Percentiles rank a stretch among this genome's conserved stretches.
Conservation (phyloP, 2,797 vertebrate species). For the Paguma larvata region DNA sequence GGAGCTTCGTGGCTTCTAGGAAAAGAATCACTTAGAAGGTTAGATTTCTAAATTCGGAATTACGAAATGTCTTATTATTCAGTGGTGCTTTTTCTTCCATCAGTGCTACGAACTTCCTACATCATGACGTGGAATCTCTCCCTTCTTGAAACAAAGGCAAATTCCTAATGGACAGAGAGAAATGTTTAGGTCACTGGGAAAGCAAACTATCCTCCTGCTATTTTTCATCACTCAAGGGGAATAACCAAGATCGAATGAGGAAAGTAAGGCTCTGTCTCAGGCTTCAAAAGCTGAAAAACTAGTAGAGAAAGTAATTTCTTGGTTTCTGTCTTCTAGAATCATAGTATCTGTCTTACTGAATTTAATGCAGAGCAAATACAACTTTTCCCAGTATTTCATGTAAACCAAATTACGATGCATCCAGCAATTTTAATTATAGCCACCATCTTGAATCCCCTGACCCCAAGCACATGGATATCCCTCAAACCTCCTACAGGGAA, state of each 20-base stretch:
- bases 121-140: not conserved
- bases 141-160: conserved; percentile 3
- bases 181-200: not conserved
- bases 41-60: conserved; percentile 42
- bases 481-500: not conserved
- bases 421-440: not conserved
- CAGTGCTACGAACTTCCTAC: not conserved
- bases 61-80: conserved; percentile 1
- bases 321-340: not conserved
- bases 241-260: not conserved
- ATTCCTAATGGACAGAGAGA: not conserved
- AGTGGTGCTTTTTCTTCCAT: not conserved
- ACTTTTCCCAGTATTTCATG: not conserved
- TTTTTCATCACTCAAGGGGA: conserved; percentile 24
- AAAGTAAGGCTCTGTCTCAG: not conserved
- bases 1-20: conserved; percentile 50
- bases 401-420: not conserved
- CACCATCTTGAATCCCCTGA: not conserved
- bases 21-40: not conserved
- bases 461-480: not conserved
- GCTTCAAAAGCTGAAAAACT: not conserved
- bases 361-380: conserved; percentile 28
- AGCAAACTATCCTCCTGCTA: not conserved
- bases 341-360: not conserved
- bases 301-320: not conserved